These are phyloP conservation scores for Tachyglossus aculeatus DNA, from an alignment of 2,797 vertebrate species.

Conservation along the genomic window DNA sequence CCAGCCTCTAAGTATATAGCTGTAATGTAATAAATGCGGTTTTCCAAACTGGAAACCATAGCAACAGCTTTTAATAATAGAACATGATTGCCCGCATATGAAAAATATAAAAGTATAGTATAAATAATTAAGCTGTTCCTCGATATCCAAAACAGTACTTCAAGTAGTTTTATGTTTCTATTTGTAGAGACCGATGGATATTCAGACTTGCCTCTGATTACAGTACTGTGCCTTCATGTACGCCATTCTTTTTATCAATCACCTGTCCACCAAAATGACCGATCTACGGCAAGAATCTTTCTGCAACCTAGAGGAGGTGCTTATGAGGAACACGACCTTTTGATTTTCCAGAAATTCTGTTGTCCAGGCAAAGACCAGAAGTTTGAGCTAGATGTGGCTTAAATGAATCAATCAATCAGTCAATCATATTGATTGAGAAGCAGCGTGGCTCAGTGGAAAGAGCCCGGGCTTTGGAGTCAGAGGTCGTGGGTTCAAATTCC, in stretches of 20 bases:
- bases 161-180: slow-evolving; percentile 46
- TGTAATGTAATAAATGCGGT: slow-evolving; percentile 56
- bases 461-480: too few relatives aligned
- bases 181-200: slow-evolving; percentile 35
- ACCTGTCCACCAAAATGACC: slow-evolving; percentile 63
- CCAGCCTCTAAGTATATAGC: slow-evolving; percentile 37
- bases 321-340: too few relatives aligned
- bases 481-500: too few relatives aligned
- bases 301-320: too few relatives aligned
- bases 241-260: slow-evolving; percentile 56
- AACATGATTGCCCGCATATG: slow-evolving; percentile 57
- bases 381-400: too few relatives aligned
- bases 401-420: too few relatives aligned
- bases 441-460: too few relatives aligned
- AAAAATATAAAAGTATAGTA: slow-evolving; percentile 59
- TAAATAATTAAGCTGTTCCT: slow-evolving; percentile 68
- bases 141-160: slow-evolving; percentile 63
- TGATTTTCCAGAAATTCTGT: too few relatives aligned
- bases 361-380: too few relatives aligned
- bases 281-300: slow-evolving; percentile 55
- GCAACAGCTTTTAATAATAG: slow-evolving; percentile 63
- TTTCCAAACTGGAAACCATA: slow-evolving; percentile 58
- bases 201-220: slow-evolving; percentile 50
- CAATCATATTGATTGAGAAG: too few relatives aligned
- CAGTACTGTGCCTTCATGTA: slow-evolving; percentile 40